Conservation (phyloP, 2,797 vertebrate species). For the Myripristis murdjan region DNA sequence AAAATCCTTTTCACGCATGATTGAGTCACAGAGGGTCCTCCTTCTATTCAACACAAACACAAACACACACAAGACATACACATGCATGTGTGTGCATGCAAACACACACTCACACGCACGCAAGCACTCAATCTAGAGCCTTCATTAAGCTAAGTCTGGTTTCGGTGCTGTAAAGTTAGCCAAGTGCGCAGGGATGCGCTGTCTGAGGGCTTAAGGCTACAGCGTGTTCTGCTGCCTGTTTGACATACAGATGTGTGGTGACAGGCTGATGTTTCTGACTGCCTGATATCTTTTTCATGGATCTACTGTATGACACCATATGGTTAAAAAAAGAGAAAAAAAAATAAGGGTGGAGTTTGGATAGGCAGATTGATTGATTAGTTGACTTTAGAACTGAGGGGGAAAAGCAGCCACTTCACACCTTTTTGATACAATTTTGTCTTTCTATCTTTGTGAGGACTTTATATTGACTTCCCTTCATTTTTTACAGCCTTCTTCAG, state of each 20-base stretch:
- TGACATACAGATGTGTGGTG: constrained; percentile 55
- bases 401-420: constrained; percentile 72
- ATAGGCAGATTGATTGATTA: constrained; percentile 64
- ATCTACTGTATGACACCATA: constrained; percentile 42
- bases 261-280: constrained; percentile 33
- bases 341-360: constrained; percentile 29
- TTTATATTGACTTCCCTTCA: no score
- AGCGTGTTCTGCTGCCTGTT: constrained; percentile 50
- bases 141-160: constrained; percentile 53
- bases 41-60: constrained; percentile 47
- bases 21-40: constrained; percentile 69
- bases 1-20: constrained; percentile 81
- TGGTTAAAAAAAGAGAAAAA: constrained; percentile 42
- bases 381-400: constrained; percentile 45
- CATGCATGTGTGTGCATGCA: constrained; percentile 13
- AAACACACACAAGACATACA: constrained; percentile 32
- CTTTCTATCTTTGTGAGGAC: no score
- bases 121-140: constrained; percentile 39
- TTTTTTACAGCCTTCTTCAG: no score
- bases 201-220: constrained; percentile 57
- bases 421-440: constrained; percentile 64
- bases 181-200: constrained; percentile 65
- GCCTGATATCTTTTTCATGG: constrained; percentile 31
- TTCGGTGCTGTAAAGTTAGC: constrained; percentile 76
- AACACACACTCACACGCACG: constrained; percentile 7